Evolutionary conservation across 1,140 invertebrate species (phyloP), one percentile per base, ranked within the genome.

Genomic region (Gonioctena quinquepunctata): DNA sequence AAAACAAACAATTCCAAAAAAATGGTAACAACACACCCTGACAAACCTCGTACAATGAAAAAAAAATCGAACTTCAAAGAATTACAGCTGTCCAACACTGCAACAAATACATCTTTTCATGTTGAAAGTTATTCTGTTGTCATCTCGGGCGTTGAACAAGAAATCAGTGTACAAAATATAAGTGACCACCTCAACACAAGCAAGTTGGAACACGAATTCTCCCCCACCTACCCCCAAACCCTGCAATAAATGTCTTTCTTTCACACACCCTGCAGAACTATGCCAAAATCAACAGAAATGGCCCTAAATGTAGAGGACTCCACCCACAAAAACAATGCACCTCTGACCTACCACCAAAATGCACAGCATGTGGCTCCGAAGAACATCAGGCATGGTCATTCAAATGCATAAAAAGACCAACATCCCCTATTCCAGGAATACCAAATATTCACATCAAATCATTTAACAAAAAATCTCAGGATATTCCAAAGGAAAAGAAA

Each of bases 341-440:
- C 18, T 50, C 61, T 18, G 8, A n/a, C 28, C 42, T 69, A 13
- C 69, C 52, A 8, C 19, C 26, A 25, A 70, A 64, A 42, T 70
- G 63, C 66, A 3, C 19, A 27, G 63, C 26, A 18, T 70, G 28
- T 27, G 28, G 28, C n/a, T 60, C 54, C 16, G 33, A 52, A 25
- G 69, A 59, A 16, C 69, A 66, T 50, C 21, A 16, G 48, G 62
- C 69, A 25, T 66, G 63, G 69, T 66, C 52, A n/a, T 22, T 22
- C 2, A 60, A 70, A 26, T 70, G 69, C 62, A 62, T 22, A 16
- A 68, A 61, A 22, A 56, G 59, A 61, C 69, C 69, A 16, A 71
- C 22, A 13, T 18, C 33, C 2, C 54, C 69, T n/a, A 52, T 68
- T 13, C 52, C 67, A 68, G 69, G 64, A 11, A 61, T 68, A 22